A percentile compares a stretch with the other conserved stretches of the same genome.
These are phyloP conservation scores for Hirtodrosophila trivittata DNA, from an alignment of 2,888 invertebrate genomes.

Conservation along the genomic window DNA sequence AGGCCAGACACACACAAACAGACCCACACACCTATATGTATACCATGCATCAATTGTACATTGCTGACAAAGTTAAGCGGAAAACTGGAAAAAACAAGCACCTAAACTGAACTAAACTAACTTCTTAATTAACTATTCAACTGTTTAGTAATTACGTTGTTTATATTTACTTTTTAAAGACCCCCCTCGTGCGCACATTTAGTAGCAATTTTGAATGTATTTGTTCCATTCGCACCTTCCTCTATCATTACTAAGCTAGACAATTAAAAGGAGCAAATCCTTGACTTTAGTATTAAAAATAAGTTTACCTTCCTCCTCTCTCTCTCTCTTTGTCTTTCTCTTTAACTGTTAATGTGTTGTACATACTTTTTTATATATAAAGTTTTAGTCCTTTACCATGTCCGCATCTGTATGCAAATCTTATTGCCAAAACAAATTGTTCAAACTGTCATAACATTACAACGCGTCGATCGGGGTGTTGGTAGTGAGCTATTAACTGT, in stretches of 20 bases:
- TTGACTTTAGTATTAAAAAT: neutral
- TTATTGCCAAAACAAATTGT: conserved; percentile 22
- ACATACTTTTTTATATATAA: conserved; percentile 23
- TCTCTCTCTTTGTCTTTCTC: neutral
- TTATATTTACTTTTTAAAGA: conserved; percentile 7
- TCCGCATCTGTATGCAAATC: conserved; percentile 29
- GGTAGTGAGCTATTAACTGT: conserved; percentile 55
- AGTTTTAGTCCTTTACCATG: conserved; percentile 36
- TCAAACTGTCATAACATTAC: conserved; percentile 56
- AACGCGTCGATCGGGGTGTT: conserved; percentile 56
- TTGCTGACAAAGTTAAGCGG: conserved; percentile 71
- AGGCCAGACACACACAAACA: conserved; percentile 1
- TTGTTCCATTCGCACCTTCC: conserved; percentile 8
- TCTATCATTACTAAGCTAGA: conserved; percentile 20
- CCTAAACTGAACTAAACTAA: conserved; percentile 60
- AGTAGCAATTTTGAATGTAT: conserved; percentile 27
- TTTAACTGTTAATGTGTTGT: conserved; percentile 50
- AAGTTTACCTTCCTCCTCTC: neutral
- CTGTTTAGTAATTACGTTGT: neutral
- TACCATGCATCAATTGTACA: conserved; percentile 76
- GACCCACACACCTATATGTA: conserved; percentile 64
- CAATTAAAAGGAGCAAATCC: conserved; percentile 24
- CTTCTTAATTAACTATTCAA: conserved; percentile 9
- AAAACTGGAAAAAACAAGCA: conserved; percentile 73
- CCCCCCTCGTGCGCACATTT: conserved; percentile 19